Evolutionary conservation across 2,888 invertebrate species (phyloP), one percentile per base, ranked within the genome.

Genomic region (Cryptus viduatorius): DNA sequence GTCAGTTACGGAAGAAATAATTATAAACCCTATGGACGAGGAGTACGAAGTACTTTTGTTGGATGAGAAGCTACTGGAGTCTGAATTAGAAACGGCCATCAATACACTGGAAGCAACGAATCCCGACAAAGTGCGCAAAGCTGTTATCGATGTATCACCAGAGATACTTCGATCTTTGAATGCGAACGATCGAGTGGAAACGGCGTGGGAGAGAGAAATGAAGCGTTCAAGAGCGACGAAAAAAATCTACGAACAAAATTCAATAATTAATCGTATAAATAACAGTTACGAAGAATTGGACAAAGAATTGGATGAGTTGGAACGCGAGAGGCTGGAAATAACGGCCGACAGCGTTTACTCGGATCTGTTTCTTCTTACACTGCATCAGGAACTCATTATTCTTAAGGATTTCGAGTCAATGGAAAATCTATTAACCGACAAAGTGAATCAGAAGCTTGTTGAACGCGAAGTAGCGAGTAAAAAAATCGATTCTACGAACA

Each of bases 321-420:
- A 95, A 82, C 92, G 95, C 31, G 94, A 95, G 80, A 95, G 96
- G 37, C 94, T 96, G 14, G 93, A 95, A 4, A 95, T 96, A 1
- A 95, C 96, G 90, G 95, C 96, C 53, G 94, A 95, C 24, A 93
- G 95, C 0, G 94, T 95, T 82, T 95, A 97, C 71, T 94, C 97
- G 78, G 95, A 96, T 85, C 90, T 96, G 42, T 96, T 95, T 90
- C 92, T 97, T 65, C 94, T 96, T 29, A 96, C 96, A 29, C 90
- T 97, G 24, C 96, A 97, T 88, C 96, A 97, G 91, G 97, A 98
- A 92, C 94, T 97, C 90, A 95, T 96, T 67, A 96, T 98, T 19
- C 92, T 97, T 12, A 96, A 96, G 89, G 95, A 96, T 59, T 97
- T 96, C 89, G 97, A 97, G 91, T 94, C 95, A 3, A 95, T 95